A percentile compares a stretch with the other conserved stretches of the same genome.
These are phyloP conservation scores for Drosophila fulvimacula DNA, from an alignment of 2,888 invertebrate species.

Conservation along the genomic window DNA sequence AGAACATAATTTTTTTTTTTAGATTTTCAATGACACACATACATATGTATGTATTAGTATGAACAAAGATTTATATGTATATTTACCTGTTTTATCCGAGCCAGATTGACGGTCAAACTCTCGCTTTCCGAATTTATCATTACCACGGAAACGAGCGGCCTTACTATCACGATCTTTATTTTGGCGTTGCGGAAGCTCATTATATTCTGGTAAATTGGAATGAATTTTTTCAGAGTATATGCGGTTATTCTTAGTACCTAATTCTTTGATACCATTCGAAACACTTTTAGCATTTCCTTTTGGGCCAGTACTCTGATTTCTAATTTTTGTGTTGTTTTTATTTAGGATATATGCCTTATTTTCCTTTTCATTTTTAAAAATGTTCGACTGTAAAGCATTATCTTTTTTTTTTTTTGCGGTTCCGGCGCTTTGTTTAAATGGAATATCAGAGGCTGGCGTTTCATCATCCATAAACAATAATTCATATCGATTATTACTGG, in stretches of 20 bases:
- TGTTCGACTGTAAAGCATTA: constrained; percentile 51
- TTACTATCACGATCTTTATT: constrained; percentile 85
- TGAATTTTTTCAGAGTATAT: constrained; percentile 29
- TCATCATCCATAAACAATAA: constrained; percentile 84
- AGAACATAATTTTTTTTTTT: too few species aligned
- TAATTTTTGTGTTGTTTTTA: constrained; percentile 63
- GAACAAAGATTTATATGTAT: not conserved
- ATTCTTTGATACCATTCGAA: constrained; percentile 86
- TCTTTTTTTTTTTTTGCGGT: constrained; percentile 51
- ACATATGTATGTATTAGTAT: too few species aligned
- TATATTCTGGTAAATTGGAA: constrained; percentile 84
- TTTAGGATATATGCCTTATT: constrained; percentile 80
- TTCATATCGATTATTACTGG: constrained; percentile 83
- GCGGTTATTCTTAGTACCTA: constrained; percentile 85
- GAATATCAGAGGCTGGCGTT: constrained; percentile 25
- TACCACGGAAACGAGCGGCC: constrained; percentile 81
- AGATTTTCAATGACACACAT: too few species aligned
- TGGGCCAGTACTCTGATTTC: constrained; percentile 9
- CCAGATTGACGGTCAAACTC: constrained; percentile 98
- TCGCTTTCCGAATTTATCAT: constrained; percentile 90
- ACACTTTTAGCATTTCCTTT: constrained; percentile 21
- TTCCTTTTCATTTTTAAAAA: constrained; percentile 79
- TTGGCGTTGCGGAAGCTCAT: constrained; percentile 81
- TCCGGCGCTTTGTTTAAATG: constrained; percentile 38
- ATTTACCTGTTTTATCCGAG: constrained; percentile 94